Evolutionary conservation across 2,888 invertebrate species (phyloP), one percentile per base, ranked within the genome.

Genomic region (Chymomyza amoena): DNA sequence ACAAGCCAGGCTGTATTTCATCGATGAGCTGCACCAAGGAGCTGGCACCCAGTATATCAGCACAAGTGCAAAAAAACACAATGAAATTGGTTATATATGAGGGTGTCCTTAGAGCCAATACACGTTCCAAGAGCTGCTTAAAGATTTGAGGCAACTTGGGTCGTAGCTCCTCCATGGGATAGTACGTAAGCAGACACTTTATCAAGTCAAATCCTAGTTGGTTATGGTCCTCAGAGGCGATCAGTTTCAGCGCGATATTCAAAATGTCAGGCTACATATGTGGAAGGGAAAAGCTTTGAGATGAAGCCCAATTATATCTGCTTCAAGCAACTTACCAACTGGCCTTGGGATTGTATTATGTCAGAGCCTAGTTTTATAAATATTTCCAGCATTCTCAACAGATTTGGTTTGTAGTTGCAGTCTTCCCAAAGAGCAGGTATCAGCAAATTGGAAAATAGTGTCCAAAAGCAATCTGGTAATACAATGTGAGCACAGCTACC

Each of bases 161-260:
- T 65, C 94, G 94, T 90, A 98, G 92, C 62, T 95, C 94, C 16
- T 94, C 93, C 95, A 93, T 93, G 75, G 97, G 96, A 88, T 97
- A 95, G 89, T 96, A 94, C 89, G 95, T 95, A 59, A 99, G 93
- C 85, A 99, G 94, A 59, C 95, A 95, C 89, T 97, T 96, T 79
- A 99, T 94, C 10, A 99, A 93, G 87, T 96, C 95, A 92, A 99
- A 99, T 6, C 99, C 99, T 91, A 99, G 98, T 87, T 98, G 98
- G 91, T 99, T 99, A 89, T 99, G 97, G 0, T 95, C 93, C 92
- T 98, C 98, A 0, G 98, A 98, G 0, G 98, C 97, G 74, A 99
- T 96, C 88, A 99, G 93, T 92, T 99, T 98, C 91, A 99, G 99
- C 92, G 98, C 99, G 9, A 99, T 96, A 1, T 99, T 99, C 59